A percentile compares a stretch with the other conserved stretches of the same genome.
Conservation (phyloP, 1,140 invertebrate genomes). For the Sinonovacula constricta region DNA sequence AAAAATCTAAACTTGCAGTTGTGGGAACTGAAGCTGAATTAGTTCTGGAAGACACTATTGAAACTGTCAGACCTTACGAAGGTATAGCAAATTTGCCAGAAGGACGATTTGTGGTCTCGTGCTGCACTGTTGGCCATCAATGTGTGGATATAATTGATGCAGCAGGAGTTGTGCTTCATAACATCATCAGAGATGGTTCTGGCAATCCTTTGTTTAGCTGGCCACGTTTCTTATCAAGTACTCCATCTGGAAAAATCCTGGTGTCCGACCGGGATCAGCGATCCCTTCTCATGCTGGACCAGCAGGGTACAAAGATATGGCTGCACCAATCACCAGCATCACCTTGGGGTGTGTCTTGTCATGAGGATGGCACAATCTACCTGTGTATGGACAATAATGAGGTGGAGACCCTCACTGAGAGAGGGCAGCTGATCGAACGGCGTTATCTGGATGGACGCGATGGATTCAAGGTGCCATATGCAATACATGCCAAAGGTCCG, state of each 20-base stretch:
- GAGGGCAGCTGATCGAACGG: constrained; percentile 8
- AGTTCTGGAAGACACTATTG: constrained; percentile 11
- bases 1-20: constrained; percentile 28
- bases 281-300: constrained; percentile 21
- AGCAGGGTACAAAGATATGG: constrained; percentile 17
- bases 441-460: constrained; percentile 29
- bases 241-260: constrained; percentile 35
- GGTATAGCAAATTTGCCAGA: constrained; percentile 27
- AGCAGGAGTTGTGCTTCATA: constrained; percentile 15
- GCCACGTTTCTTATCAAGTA: constrained; percentile 43
- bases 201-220: constrained; percentile 32
- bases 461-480: constrained; percentile 33
- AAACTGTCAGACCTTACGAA: constrained; percentile 43
- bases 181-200: constrained; percentile 5
- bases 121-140: constrained; percentile 38
- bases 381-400: constrained; percentile 42
- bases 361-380: constrained; percentile 22
- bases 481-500: constrained; percentile 19
- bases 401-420: constrained; percentile 22
- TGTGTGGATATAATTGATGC: constrained; percentile 39
- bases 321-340: constrained; percentile 14
- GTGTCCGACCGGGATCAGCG: constrained; percentile 45
- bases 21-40: constrained; percentile 10
- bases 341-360: constrained; percentile 45
- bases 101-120: constrained; percentile 35